Evolutionary conservation across 2,797 vertebrate genomes (phyloP).

Genomic region (Lophotriccus pileatus): DNA sequence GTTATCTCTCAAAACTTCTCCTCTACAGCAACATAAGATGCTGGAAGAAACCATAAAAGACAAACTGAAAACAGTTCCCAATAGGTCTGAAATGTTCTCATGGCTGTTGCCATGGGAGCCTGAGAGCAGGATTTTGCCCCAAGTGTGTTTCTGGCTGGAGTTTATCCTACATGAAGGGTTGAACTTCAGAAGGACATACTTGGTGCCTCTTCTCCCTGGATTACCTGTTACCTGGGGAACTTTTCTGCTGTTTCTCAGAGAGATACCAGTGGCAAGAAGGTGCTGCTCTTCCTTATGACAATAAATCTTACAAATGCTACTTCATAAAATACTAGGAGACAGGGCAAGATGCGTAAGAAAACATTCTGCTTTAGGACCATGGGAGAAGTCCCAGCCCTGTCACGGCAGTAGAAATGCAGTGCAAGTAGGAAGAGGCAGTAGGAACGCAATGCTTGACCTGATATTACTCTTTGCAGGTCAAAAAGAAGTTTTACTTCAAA

Average conservation of each 20-base stretch:
- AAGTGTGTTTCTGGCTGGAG: background rate
- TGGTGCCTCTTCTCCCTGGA: background rate
- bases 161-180: accelerated
- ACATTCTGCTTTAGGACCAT: background rate
- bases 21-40: background rate
- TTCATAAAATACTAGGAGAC: background rate
- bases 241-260: background rate
- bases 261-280: background rate
- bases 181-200: background rate
- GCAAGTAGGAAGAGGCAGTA: background rate
- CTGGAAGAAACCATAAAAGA: background rate
- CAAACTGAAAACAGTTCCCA: background rate
- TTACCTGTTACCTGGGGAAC: background rate
- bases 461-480: background rate
- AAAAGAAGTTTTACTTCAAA: background rate
- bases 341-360: background rate
- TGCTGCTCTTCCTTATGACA: background rate
- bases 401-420: background rate
- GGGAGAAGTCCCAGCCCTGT: background rate
- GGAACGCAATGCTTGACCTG: background rate
- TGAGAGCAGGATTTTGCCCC: background rate
- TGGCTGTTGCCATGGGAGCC: background rate
- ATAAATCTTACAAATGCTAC: background rate
- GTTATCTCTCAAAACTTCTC: background rate
- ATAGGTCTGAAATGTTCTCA: background rate